Evolutionary conservation across 2,888 invertebrate species (phyloP), one percentile per base, ranked within the genome.

Genomic region (Rapana venosa): DNA sequence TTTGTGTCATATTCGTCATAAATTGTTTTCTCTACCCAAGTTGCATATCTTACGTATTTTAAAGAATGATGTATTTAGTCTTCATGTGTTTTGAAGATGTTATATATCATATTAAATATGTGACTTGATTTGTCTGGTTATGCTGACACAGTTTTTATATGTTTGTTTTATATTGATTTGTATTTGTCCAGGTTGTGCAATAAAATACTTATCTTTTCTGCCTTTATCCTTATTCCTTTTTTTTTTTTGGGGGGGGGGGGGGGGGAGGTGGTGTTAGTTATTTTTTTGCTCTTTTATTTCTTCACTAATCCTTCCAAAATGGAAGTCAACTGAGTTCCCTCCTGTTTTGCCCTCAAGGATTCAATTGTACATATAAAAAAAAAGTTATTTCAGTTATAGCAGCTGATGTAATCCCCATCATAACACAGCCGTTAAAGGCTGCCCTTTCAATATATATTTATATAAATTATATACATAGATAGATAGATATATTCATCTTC

Each of bases 101-200:
- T 66, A 47, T 66, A 13, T 22, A 22, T 66, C 66, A 66, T 66
- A n/a, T 66, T 17, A 13, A 66, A 66, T 66, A 1, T 2, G 66
- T 66, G 17, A 26, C 26, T 66, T 66, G 66, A 66, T 79, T 30
- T 47, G 47, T 47, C 47, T 47, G 47, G 47, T 47, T 47, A 5
- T 47, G 47, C 47, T 47, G 47, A 47, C 47, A 47, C 8, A 47
- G 47, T 8, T 35, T 79, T 66, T 79, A 4, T 35, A 79, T 32
- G 30, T 32, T 35, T 77, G 74, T 77, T 77, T 13, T 6, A 77
- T 77, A 77, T 30, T 30, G 30, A 77, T 26, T 77, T 26, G 74
- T 74, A 30, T 26, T 77, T 79, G 79, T 79, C 35, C 79, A 79
- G 79, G 79, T 79, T 79, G 79, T 79, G 79, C 79, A 79, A 79